Evolutionary conservation across 2,797 vertebrate genomes (phyloP), one percentile per base, ranked within the genome.

Genomic region (Diplodus puntazzo): DNA sequence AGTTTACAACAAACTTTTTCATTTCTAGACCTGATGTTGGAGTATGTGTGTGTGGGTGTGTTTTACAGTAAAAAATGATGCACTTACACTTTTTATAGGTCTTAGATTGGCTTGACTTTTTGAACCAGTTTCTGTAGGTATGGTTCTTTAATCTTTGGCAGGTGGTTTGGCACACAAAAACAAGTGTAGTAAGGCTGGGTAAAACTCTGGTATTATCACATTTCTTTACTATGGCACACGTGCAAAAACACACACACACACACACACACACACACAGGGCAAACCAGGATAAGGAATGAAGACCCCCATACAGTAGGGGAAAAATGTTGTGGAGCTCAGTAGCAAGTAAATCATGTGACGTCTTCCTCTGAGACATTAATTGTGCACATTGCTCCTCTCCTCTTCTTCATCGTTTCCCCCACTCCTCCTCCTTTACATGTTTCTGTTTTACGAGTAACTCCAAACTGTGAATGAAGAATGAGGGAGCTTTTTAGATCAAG

Each of bases 391-490:
- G 77, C 77, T 77, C 59, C 68, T 72, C 77, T 88, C 71, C 52
- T 82, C 69, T 50, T 87, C 85, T 66, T 87, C 78, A 77, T 73
- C 1, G 2, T 84, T 61, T 69, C 49, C 82, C 72, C 77, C 68
- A 64, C 71, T 67, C 73, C 64, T 78, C 76, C 43, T 23, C 25
- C 20, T 60, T 63, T 30, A 17, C 30, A 10, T 45, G 43, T 13
- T 64, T 49, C 7, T 2, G 2, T 69, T 88, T 90, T 92, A 93
- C 0, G 90, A 80, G 18, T 21, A 11, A 27, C 0, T 20, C 93
- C 92, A 94, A 88, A 95, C 94, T 95, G 84, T 68, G 48, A 87
- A 86, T 11, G 13, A 81, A 90, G 21, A 8, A 52, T 3, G 6
- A 13, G 39, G 46, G 13, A 63, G 55, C 3, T 11, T 43, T 69